Conservation (phyloP, 2,797 vertebrate species). For the Muscicapa striata region DNA sequence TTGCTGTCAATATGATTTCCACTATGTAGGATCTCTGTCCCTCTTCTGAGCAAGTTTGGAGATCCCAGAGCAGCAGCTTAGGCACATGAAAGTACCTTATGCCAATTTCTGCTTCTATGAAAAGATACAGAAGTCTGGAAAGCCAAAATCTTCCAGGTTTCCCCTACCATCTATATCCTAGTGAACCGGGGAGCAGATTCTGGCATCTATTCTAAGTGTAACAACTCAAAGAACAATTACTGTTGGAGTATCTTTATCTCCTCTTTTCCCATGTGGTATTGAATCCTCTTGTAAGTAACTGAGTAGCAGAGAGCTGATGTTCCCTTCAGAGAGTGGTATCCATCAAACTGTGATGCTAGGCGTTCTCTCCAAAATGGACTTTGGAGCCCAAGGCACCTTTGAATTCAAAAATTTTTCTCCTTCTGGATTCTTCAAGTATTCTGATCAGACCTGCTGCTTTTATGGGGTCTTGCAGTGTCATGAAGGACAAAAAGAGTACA, state of each 20-base stretch:
- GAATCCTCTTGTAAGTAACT: neutral
- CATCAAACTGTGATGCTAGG: neutral
- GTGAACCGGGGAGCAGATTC: neutral
- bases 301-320: neutral
- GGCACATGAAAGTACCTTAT: neutral
- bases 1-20: neutral
- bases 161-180: neutral
- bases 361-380: neutral
- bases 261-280: neutral
- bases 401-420: neutral
- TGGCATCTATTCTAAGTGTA: neutral
- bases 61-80: neutral
- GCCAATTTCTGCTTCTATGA: neutral
- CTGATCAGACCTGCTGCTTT: neutral
- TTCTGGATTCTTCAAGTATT: neutral
- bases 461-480: neutral
- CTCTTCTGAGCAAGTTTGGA: neutral
- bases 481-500: neutral
- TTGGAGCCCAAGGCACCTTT: neutral
- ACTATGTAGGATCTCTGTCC: neutral
- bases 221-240: neutral
- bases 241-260: neutral
- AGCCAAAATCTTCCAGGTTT: neutral
- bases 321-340: neutral
- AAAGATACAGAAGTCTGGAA: neutral